A percentile compares a stretch with the other conserved stretches of the same genome.
These are phyloP conservation scores for Eugnorisma glareosa DNA, from an alignment of 2,888 invertebrate genomes.

Conservation along the genomic window DNA sequence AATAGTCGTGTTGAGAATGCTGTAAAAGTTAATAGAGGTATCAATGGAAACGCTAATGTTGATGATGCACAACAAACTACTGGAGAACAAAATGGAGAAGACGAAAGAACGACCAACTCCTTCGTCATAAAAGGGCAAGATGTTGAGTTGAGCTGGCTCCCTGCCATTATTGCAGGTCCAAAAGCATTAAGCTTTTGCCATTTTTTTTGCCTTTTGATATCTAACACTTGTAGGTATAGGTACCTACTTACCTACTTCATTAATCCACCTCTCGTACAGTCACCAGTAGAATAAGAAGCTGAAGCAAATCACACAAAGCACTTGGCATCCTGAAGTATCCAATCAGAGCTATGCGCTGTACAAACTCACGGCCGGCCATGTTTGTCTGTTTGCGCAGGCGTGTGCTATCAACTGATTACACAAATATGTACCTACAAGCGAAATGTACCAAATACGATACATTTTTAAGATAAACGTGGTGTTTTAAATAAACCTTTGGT, in stretches of 20 bases:
- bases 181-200: background rate
- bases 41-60: background rate
- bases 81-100: background rate
- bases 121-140: background rate
- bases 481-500: conserved; percentile 3
- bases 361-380: conserved; percentile 69
- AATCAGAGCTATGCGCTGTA: conserved; percentile 68
- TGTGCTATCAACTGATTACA: conserved; percentile 77
- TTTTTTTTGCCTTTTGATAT: too few relatives aligned
- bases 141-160: background rate
- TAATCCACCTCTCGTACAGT: too few relatives aligned
- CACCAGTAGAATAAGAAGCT: conserved; percentile 2
- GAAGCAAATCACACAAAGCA: conserved; percentile 1
- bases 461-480: conserved; percentile 1
- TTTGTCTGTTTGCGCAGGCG: conserved; percentile 71
- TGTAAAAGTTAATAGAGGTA: conserved; percentile 18
- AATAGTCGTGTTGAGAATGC: background rate
- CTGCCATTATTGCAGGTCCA: background rate
- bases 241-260: too few relatives aligned
- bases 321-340: conserved; percentile 41
- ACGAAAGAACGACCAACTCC: background rate
- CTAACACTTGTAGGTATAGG: too few relatives aligned
- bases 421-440: conserved; percentile 69
- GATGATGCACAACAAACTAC: background rate
- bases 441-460: conserved; percentile 15